phyloP scores from a whole-genome alignment of 1,140 invertebrate genomes.

The Ditylenchus dipsaci region DNA sequence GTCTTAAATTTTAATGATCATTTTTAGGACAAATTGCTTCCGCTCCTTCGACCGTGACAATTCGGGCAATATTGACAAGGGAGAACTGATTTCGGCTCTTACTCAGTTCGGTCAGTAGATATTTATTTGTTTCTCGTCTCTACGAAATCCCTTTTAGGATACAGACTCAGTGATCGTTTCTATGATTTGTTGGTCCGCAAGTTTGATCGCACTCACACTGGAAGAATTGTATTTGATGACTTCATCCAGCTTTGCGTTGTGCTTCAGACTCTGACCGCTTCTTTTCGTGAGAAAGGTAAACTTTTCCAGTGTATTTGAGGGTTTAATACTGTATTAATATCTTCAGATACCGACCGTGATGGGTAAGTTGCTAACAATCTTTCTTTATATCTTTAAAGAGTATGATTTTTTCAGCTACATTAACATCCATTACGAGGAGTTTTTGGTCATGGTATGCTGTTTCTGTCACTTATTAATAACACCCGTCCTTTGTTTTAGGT shows the following conservation, averaged over 20 bases:
- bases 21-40: conserved; percentile 70
- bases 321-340: conserved; percentile 58
- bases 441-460: conserved; percentile 76
- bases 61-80: conserved; percentile 87
- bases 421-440: conserved; percentile 88
- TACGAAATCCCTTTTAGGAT: conserved; percentile 56
- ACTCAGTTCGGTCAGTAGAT: conserved; percentile 74
- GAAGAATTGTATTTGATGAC: conserved; percentile 79
- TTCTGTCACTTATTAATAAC: too few species aligned
- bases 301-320: too few species aligned
- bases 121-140: background rate
- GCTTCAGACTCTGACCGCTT: conserved; percentile 53
- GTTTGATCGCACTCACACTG: conserved; percentile 84
- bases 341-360: conserved; percentile 76
- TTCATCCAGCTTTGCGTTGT: conserved; percentile 74
- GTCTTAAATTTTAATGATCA: too few species aligned
- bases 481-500: too few species aligned
- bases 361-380: conserved; percentile 73
- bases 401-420: background rate
- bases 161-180: conserved; percentile 75
- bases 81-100: conserved; percentile 81
- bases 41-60: conserved; percentile 86
- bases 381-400: too few species aligned
- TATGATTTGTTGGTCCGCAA: conserved; percentile 78
- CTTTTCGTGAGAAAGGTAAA: conserved; percentile 40